Conservation (phyloP, 2,113 vertebrate genomes). For the Megaceryle maxima region DNA sequence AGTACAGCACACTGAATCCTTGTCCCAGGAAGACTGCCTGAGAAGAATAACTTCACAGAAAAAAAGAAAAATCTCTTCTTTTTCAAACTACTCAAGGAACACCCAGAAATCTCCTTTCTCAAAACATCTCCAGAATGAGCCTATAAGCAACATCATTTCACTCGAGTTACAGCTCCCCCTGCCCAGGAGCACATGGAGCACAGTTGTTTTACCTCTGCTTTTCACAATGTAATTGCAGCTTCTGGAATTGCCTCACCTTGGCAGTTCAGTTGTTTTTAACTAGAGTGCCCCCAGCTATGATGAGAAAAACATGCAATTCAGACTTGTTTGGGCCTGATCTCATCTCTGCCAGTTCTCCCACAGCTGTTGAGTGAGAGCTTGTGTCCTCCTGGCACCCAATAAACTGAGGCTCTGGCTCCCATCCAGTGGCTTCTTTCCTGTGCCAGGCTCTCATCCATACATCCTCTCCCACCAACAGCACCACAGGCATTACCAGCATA, state of each 20-base stretch:
- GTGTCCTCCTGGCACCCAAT: not conserved
- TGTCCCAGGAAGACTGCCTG: not conserved
- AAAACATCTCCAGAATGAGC: not conserved
- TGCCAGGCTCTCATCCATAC: not conserved
- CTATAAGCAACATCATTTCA: not conserved
- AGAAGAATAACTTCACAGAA: not conserved
- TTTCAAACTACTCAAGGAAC: not conserved
- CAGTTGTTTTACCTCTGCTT: not conserved
- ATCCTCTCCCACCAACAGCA: not conserved
- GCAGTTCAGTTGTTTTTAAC: not conserved
- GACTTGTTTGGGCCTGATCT: conserved; percentile 20
- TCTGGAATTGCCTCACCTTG: not conserved
- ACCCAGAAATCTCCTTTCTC: not conserved
- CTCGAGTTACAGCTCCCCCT: not conserved
- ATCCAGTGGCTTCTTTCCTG: not conserved
- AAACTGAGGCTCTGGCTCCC: not conserved
- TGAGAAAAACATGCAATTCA: not conserved
- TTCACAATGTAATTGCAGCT: not conserved
- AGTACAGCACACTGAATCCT: not conserved
- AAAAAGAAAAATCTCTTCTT: not conserved
- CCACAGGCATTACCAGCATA: not conserved
- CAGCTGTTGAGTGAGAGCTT: not conserved
- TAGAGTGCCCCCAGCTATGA: not conserved
- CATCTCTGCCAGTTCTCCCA: not conserved
- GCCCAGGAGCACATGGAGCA: not conserved